Conservation (phyloP, 1,140 invertebrate genomes). For the Neotoxoptera formosana region DNA sequence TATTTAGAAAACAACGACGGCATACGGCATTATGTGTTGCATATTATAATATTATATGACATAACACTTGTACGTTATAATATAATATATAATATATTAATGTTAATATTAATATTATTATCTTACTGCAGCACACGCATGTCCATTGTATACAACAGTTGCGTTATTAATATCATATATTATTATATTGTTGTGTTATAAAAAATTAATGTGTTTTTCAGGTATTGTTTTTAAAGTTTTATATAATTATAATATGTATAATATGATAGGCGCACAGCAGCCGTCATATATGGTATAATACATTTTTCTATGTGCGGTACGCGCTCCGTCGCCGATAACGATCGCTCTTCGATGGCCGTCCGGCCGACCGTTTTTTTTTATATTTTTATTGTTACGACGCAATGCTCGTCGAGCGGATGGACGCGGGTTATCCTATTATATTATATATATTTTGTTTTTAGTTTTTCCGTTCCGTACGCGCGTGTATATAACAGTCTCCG, state of each 20-base stretch:
- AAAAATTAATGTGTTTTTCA: too few species aligned
- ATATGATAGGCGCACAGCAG: neutral
- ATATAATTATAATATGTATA: neutral
- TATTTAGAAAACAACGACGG: neutral
- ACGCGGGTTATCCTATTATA: neutral
- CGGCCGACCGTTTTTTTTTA: neutral
- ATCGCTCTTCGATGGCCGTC: neutral
- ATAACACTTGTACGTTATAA: too few species aligned
- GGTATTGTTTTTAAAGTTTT: neutral
- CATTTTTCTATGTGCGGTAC: neutral
- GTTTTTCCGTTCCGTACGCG: neutral
- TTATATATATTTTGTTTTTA: neutral
- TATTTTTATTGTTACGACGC: neutral
- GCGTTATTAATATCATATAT: neutral
- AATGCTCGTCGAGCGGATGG: neutral
- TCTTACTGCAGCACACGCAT: neutral
- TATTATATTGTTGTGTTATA: too few species aligned
- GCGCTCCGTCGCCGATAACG: too few species aligned
- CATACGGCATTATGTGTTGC: neutral
- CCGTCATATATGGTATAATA: too few species aligned
- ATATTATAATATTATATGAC: too few species aligned
- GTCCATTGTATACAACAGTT: neutral
- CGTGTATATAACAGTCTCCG: neutral
- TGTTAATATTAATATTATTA: too few species aligned
- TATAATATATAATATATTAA: too few species aligned